Evolutionary conservation across 2,888 invertebrate species (phyloP), one percentile per base, ranked within the genome.

Genomic region (Heterodera filipjevi): DNA sequence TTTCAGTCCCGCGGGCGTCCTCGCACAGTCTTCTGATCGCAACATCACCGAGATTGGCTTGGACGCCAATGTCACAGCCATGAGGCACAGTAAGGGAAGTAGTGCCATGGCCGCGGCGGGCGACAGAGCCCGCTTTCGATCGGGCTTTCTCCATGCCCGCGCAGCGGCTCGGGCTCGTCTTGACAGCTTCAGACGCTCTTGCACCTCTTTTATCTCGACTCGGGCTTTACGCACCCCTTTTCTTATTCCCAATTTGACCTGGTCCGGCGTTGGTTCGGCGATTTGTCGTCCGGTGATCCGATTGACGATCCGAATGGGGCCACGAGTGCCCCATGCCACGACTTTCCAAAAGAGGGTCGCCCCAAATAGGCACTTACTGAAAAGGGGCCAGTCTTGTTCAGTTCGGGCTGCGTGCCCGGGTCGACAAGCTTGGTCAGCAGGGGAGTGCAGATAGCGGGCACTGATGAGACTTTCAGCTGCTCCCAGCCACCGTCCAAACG

Each of bases 401-500:
- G 59, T 2, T n/a, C 59, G 59, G 59, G 27, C n/a, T 19, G 19
- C 5, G 59, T 22, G n/a, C 59, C 27, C 59, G 59, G 59, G 8
- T 8, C 22, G 2, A 27, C 27, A 5, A 59, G 8, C 59, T 27
- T 22, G 0, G 59, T 59, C 0, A 0, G 19, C 5, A 59, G n/a
- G 2, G 59, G 59, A 0, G 59, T 59, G 59, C 59, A 59, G 3
- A 59, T n/a, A 0, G n/a, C 5, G 5, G 19, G 22, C 27, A 59
- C 59, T 8, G n/a, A n/a, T 27, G 59, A 59, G 27, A 59, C 59
- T 12, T 49, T 22, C 19, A 46, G 53, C 27, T 30, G 32, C 39
- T 71, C 71, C 71, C 71, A 71, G 35, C 30, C 53, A 3, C 71
- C 71, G 32, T 71, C 71, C 16, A 33, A 3, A 2, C 71, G 71